These are phyloP conservation scores for Acleris holmiana DNA, from an alignment of 2,888 invertebrate species.

Conservation along the genomic window DNA sequence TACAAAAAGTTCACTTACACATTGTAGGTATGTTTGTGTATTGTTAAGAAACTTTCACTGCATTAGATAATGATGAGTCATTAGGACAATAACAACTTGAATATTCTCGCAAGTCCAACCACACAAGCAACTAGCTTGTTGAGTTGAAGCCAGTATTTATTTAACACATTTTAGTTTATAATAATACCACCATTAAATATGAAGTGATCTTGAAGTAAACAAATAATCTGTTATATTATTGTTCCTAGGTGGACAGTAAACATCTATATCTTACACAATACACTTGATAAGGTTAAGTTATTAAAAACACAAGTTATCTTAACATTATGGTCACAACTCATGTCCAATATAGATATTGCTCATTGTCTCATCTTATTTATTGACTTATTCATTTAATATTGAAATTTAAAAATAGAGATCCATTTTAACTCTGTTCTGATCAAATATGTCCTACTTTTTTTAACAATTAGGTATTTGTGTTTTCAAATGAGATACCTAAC, in stretches of 20 bases:
- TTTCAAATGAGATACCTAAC: background rate
- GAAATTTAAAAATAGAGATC: conserved; percentile 13
- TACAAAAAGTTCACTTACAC: conserved; percentile 1
- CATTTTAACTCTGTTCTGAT: background rate
- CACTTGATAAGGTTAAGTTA: conserved; percentile 36
- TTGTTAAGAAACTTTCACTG: conserved; percentile 23
- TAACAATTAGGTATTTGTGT: background rate
- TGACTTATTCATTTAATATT: conserved; percentile 32
- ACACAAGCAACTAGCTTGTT: conserved; percentile 1
- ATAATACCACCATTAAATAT: background rate
- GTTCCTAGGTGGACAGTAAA: conserved; percentile 27
- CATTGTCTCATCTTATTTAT: conserved; percentile 45
- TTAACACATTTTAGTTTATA: background rate
- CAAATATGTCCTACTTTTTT: background rate
- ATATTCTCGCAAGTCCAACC: conserved; percentile 10
- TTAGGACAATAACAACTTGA: conserved; percentile 15
- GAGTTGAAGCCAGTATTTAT: background rate
- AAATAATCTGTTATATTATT: conserved; percentile 32
- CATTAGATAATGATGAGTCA: conserved; percentile 30
- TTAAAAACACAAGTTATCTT: conserved; percentile 33
- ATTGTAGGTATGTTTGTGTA: conserved; percentile 14
- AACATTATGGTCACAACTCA: conserved; percentile 42
- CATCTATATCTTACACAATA: conserved; percentile 33
- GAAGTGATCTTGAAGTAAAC: conserved; percentile 17
- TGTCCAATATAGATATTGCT: conserved; percentile 46